Percentiles rank a stretch among this genome's conserved stretches.
Conservation (phyloP, 2,113 vertebrate genomes). For the Phasianus colchicus region DNA sequence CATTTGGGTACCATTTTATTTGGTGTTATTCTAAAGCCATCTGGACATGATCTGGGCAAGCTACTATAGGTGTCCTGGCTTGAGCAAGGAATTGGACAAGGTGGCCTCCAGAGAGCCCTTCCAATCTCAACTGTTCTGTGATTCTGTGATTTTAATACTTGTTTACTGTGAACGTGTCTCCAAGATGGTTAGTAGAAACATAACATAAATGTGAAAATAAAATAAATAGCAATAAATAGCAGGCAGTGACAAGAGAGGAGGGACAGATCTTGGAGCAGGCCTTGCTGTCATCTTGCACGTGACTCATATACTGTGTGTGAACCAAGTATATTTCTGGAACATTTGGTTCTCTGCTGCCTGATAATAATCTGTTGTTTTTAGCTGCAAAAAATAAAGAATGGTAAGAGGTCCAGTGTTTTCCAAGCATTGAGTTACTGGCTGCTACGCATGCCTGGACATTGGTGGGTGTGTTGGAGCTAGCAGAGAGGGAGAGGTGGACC, state of each 20-base stretch:
- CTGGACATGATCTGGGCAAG: neutral
- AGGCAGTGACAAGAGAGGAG: neutral
- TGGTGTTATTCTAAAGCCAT: neutral
- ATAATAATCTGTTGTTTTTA: neutral
- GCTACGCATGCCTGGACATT: neutral
- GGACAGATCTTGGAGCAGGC: neutral
- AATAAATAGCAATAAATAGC: neutral
- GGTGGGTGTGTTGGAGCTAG: neutral
- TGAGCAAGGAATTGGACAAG: neutral
- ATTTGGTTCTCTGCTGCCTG: neutral
- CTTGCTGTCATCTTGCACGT: neutral
- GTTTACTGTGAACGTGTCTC: rapidly evolving
- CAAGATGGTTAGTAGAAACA: neutral
- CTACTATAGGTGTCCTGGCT: neutral
- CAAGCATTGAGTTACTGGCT: neutral
- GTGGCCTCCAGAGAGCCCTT: neutral
- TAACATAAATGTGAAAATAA: neutral
- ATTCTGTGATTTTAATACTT: neutral
- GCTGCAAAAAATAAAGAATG: neutral
- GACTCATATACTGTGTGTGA: neutral
- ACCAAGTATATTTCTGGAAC: constrained; percentile 3
- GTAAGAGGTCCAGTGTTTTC: neutral
- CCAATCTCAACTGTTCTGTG: neutral
- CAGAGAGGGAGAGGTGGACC: neutral
- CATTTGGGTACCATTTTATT: neutral